Base-by-base conservation (phyloP, 2,888 invertebrate genomes). In the Drosophila kambysellisi region DNA sequence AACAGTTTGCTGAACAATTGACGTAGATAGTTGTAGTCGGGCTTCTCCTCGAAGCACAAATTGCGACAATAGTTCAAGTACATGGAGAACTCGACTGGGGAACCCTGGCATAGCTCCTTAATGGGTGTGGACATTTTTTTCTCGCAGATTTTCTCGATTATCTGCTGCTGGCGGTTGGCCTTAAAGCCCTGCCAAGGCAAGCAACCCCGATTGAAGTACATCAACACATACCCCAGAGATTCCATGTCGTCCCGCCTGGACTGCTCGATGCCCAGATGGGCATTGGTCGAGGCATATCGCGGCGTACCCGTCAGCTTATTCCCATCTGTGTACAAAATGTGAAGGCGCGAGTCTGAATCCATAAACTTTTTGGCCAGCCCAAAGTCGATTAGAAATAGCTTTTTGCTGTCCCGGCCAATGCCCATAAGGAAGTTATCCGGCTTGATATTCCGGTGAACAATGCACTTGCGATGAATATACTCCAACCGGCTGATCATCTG, bases 261-360 rank as follows among this genome's bases (percentile, higher is more conserved):
- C 29, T 1, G 29, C 25, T 5, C 9, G 29, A 1, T 6, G 50
- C 29, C 50, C 17, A 8, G 1, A 9, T 29, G 29, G 15, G 29
- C 9, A 1, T 17, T 2, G 29, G 29, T 50, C 29, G 48, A 29
- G 17, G 48, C 48, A 50, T 5, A 48, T 0, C 15, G 2, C 4
- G 9, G 12, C 17, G 48, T 29, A 17, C 48, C 29, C 48, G 29
- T 5, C 11, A 20, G 6, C 1, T 2, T 3, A 1, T 12, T 11
- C 2, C 0, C 20, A 3, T 0, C 2, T 5, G 5, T 0, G 43
- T 3, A 12, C 0, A 11, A 12, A 2, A 20, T 17, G 29, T 12
- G 20, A 7, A 1, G 0, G n/a, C 0, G 2, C n/a, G n/a, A n/a
- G 4, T n/a, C 0, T n/a, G 41, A 11, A n/a, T n/a, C 2, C n/a